Conservation (phyloP, 2,797 vertebrate genomes). For the Hybognathus amarus region DNA sequence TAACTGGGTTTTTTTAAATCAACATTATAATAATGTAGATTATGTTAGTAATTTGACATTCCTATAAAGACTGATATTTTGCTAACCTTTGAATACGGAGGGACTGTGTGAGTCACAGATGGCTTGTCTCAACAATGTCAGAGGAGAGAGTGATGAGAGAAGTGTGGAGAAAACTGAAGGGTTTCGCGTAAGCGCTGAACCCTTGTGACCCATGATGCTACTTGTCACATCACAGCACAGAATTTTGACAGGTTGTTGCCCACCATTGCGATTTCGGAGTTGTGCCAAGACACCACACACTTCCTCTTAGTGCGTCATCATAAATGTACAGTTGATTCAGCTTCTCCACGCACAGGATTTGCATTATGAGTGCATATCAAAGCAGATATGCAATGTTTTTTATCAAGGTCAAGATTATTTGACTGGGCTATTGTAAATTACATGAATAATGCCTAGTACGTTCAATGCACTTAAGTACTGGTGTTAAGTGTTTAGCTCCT, state of each 20-base stretch:
- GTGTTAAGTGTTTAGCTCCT: slow-evolving; percentile 54
- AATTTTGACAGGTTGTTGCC: slow-evolving; percentile 4
- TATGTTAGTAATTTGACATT: slow-evolving; percentile 25
- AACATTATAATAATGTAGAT: not conserved
- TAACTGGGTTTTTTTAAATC: not conserved
- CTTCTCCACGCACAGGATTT: slow-evolving; percentile 3
- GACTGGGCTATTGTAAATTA: slow-evolving; percentile 16
- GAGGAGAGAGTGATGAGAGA: slow-evolving; percentile 56
- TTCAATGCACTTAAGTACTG: slow-evolving; percentile 44
- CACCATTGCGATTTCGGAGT: slow-evolving; percentile 6
- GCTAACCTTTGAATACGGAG: slow-evolving; percentile 64
- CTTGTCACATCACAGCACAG: slow-evolving; percentile 13
- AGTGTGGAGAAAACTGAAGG: slow-evolving; percentile 60
- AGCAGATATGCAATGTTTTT: not conserved
- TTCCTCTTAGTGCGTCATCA: slow-evolving; percentile 26
- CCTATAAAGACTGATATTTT: slow-evolving; percentile 51
- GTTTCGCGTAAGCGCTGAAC: slow-evolving; percentile 69
- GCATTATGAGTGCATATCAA: not conserved
- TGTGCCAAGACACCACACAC: slow-evolving; percentile 6
- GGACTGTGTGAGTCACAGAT: slow-evolving; percentile 66
- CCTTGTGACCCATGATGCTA: slow-evolving; percentile 14
- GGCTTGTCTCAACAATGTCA: slow-evolving; percentile 70
- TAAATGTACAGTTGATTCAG: slow-evolving; percentile 13
- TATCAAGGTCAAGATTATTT: slow-evolving; percentile 17
- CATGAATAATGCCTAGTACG: slow-evolving; percentile 29